phyloP scores from a whole-genome alignment of 2,888 invertebrate species.

The Acronicta leporina region DNA sequence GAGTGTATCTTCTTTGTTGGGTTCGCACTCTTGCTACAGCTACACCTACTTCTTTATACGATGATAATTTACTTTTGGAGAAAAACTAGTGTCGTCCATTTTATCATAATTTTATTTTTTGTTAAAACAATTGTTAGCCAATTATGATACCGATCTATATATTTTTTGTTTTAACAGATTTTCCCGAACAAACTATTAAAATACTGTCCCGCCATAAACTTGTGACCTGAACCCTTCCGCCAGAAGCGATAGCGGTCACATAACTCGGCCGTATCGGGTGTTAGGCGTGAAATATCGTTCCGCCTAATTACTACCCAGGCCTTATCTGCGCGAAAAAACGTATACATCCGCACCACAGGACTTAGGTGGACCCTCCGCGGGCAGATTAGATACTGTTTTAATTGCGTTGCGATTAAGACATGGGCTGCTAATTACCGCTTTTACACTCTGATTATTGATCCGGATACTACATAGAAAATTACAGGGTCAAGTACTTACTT shows the following conservation, averaged over 20 bases:
- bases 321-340: constrained; percentile 55
- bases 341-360: constrained; percentile 26
- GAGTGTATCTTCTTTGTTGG: no score
- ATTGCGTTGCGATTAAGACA: constrained; percentile 38
- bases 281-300: constrained; percentile 55
- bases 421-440: constrained; percentile 17
- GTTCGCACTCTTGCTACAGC: no score
- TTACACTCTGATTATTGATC: constrained; percentile 20
- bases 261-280: constrained; percentile 63
- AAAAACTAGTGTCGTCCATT: no score
- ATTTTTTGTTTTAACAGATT: no score
- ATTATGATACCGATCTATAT: no score
- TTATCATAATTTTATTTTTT: no score
- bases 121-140: no score
- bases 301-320: constrained; percentile 56
- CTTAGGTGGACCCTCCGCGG: constrained; percentile 4
- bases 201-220: background rate
- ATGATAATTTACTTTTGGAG: no score
- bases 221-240: constrained; percentile 8
- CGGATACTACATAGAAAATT: background rate
- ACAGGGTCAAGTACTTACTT: background rate
- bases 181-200: no score
- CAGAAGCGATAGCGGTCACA: constrained; percentile 53
- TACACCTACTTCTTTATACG: no score
- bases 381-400: constrained; percentile 44